These are phyloP conservation scores for Ganaspis sp. DNA, from an alignment of 1,140 invertebrate species.

Conservation along the genomic window DNA sequence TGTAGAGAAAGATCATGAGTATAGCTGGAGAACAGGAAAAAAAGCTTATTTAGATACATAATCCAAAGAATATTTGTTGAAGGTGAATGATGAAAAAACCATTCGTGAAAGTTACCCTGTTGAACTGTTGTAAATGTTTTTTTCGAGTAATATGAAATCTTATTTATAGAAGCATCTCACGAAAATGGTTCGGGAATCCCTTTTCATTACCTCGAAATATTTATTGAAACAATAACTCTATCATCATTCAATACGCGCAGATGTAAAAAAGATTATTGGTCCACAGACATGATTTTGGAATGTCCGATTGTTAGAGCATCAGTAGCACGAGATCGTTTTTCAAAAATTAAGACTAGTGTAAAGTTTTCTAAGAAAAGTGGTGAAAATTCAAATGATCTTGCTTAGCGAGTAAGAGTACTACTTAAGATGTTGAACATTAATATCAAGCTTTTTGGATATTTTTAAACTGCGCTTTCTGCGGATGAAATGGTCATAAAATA, in stretches of 20 bases:
- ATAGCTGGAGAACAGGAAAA: background rate
- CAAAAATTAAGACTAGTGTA: constrained; percentile 35
- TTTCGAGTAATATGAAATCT: constrained; percentile 38
- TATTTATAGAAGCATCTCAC: constrained; percentile 31
- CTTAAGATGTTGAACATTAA: constrained; percentile 39
- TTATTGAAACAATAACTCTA: constrained; percentile 39
- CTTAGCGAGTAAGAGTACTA: constrained; percentile 31
- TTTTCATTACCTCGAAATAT: constrained; percentile 31
- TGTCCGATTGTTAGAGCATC: background rate
- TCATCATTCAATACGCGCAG: constrained; percentile 30
- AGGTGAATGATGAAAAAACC: background rate
- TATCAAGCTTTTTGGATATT: constrained; percentile 36
- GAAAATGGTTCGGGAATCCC: constrained; percentile 34
- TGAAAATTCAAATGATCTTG: constrained; percentile 28
- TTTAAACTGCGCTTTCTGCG: constrained; percentile 32
- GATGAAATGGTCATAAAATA: constrained; percentile 40
- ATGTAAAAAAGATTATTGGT: constrained; percentile 42
- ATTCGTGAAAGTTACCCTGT: background rate
- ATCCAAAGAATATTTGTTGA: constrained; percentile 20
- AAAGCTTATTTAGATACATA: background rate
- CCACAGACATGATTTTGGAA: constrained; percentile 29
- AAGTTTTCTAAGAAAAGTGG: constrained; percentile 31
- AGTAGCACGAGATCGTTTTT: constrained; percentile 34
- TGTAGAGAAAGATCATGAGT: background rate
- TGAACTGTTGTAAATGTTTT: constrained; percentile 38